Conservation (phyloP, 2,113 vertebrate genomes). For the Ciconia maguari region DNA sequence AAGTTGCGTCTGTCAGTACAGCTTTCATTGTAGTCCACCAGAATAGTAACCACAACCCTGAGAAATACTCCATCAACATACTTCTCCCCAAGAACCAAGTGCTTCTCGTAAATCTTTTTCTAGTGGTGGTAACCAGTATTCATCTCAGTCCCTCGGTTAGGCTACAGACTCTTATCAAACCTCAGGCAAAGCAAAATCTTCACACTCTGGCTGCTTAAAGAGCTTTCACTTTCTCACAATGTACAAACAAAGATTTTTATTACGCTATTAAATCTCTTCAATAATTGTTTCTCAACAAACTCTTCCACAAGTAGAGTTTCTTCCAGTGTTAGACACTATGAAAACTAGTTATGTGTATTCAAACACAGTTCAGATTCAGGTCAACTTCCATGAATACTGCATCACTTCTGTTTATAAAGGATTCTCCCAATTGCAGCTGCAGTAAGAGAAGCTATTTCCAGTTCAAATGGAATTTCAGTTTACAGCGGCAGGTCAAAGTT, state of each 20-base stretch:
- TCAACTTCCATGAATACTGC: neutral
- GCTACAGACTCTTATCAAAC: neutral
- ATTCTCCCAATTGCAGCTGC: neutral
- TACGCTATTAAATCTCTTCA: neutral
- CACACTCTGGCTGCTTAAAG: neutral
- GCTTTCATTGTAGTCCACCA: neutral
- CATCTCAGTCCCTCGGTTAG: neutral
- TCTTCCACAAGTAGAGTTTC: neutral
- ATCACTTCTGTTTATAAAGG: neutral
- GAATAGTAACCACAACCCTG: neutral
- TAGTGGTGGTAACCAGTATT: neutral
- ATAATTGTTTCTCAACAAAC: neutral
- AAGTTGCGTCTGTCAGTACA: neutral
- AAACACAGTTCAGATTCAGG: neutral
- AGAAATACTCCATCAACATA: neutral
- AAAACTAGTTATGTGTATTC: neutral
- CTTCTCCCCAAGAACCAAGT: neutral
- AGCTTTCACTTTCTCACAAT: neutral
- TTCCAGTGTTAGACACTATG: neutral
- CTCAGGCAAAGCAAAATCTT: neutral
- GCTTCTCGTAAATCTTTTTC: neutral
- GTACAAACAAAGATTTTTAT: neutral
- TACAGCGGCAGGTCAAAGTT: neutral
- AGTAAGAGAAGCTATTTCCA: neutral
- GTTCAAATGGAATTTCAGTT: constrained; percentile 1